phyloP scores from a whole-genome alignment of 2,113 vertebrate species.

The Puntigrus tetrazona region DNA sequence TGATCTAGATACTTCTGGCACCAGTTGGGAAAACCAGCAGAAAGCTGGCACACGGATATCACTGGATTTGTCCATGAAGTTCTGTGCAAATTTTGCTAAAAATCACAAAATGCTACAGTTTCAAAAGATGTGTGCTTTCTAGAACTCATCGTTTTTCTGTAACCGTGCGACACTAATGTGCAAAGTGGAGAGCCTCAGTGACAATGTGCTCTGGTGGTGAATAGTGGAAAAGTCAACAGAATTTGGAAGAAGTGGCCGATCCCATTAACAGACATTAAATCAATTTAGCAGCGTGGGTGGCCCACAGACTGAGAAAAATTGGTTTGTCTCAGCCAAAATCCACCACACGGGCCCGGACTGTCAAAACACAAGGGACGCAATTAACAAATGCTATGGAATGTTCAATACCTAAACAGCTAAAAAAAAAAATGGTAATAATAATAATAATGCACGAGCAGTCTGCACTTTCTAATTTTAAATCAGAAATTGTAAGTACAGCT shows the following conservation, averaged over 20 bases:
- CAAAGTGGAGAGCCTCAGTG: background rate
- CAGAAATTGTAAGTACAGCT: slow-evolving; percentile 9
- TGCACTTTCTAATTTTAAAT: background rate
- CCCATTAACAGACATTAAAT: slow-evolving; percentile 2
- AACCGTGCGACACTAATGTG: background rate
- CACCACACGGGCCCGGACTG: background rate
- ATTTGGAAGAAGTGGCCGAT: background rate
- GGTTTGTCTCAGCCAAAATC: slow-evolving; percentile 7
- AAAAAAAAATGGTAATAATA: too few relatives aligned
- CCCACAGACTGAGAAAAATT: background rate
- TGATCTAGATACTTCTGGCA: background rate
- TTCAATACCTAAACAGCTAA: background rate
- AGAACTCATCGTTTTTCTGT: background rate
- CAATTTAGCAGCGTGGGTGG: slow-evolving; percentile 19
- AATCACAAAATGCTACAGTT: background rate
- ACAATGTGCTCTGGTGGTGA: background rate
- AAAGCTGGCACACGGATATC: background rate
- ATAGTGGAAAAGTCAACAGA: background rate
- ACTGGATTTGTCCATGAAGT: background rate
- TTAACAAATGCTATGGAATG: slow-evolving; percentile 4
- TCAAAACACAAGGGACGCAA: slow-evolving; percentile 18
- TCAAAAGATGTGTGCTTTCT: background rate
- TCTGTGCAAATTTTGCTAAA: background rate
- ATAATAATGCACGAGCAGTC: background rate
- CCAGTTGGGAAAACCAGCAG: background rate